Evolutionary conservation across 2,113 vertebrate genomes (phyloP), one percentile per base, ranked within the genome.

Genomic region (Sander vitreus): DNA sequence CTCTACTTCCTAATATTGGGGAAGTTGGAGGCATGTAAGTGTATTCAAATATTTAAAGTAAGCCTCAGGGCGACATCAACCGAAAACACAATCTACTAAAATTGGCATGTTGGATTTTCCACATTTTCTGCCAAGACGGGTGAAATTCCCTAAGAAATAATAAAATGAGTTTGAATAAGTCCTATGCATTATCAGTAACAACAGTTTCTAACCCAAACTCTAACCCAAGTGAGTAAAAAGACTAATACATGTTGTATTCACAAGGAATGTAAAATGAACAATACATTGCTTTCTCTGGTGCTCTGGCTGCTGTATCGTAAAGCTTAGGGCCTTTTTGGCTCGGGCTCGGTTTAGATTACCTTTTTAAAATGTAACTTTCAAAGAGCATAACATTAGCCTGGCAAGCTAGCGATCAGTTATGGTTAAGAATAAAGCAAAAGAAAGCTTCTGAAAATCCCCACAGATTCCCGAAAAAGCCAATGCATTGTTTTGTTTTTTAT

Each of bases 121-220:
- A 19, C 30, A 57, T 48, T 80, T n/a, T 67, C 54, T 81, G 68
- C 55, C 8, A 19, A 19, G 60, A 51, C 57, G 23, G 50, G 4
- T 51, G 63, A 9, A 81, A 59, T 75, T 68, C 57, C 79, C 21
- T 62, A 19, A 67, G 19, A 78, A 84, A 67, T 60, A 67, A 66
- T 55, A 47, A 43, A 83, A 83, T 63, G 66, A 73, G 79, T 76
- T 55, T 51, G 55, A 87, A 73, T 67, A 71, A 86, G 69, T 69
- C 18, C 3, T 18, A 57, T 62, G 78, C 27, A 73, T 78, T 45
- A 71, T 70, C 55, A 25, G 39, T 36, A 14, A n/a, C 0, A 36
- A 60, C 53, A 33, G 14, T 67, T 64, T n/a, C n/a, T n/a, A n/a
- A n/a, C n/a, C n/a, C n/a, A n/a, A n/a, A n/a, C n/a, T n/a, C n/a